phyloP scores from a whole-genome alignment of 2,797 vertebrate species.

The Cynopterus sphinx region DNA sequence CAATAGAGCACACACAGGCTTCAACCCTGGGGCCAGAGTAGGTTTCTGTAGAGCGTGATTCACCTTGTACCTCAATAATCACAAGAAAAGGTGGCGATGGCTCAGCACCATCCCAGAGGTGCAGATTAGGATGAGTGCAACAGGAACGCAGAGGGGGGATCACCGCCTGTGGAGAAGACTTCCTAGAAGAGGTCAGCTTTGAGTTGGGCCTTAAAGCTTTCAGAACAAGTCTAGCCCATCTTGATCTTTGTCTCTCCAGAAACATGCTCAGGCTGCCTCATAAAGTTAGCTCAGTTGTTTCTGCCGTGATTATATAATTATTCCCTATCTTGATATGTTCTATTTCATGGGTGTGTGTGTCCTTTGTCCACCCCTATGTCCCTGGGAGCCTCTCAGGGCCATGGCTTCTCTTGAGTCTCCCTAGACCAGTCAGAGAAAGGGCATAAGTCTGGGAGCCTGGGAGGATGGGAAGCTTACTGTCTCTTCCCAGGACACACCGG shows the following conservation, averaged over 20 bases:
- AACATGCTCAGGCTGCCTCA: not conserved
- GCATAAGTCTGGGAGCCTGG: not conserved
- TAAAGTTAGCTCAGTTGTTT: not conserved
- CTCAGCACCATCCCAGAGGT: not conserved
- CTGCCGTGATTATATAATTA: not conserved
- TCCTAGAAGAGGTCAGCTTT: not conserved
- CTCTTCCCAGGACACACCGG: not conserved
- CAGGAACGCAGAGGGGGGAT: accelerated
- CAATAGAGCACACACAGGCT: not conserved
- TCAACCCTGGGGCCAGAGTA: too few species aligned
- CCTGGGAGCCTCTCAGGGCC: not conserved
- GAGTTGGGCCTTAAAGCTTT: not conserved
- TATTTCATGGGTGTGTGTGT: not conserved
- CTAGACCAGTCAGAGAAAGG: not conserved
- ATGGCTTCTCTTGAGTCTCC: not conserved
- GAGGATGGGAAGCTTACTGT: accelerated
- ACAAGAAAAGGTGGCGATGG: not conserved
- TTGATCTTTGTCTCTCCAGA: not conserved
- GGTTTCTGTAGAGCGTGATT: not conserved
- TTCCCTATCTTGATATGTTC: not conserved
- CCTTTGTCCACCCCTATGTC: not conserved
- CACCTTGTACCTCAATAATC: not conserved
- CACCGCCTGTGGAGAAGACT: not conserved
- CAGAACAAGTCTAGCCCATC: not conserved
- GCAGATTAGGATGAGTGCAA: not conserved